phyloP scores from a whole-genome alignment of 2,797 vertebrate species.

The Kryptolebias ocellatus region DNA sequence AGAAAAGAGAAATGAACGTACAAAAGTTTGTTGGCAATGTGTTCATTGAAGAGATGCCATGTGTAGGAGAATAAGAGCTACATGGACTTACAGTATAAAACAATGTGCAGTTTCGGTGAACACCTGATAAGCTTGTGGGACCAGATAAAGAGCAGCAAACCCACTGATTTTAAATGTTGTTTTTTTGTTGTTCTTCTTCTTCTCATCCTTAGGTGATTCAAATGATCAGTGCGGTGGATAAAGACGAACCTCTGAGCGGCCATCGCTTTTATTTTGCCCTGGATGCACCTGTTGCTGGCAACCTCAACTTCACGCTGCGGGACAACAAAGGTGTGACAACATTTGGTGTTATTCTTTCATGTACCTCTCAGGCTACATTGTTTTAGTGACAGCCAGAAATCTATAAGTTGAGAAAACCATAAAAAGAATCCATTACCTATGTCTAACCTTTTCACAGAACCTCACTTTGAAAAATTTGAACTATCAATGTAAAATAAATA shows the following conservation, averaged over 20 bases:
- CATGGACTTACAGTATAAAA: constrained; percentile 16
- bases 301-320: constrained; percentile 92
- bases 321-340: constrained; percentile 91
- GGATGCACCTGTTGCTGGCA: constrained; percentile 84
- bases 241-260: constrained; percentile 89
- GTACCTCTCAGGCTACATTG: neutral
- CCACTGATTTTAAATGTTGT: constrained; percentile 25
- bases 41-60: constrained; percentile 6
- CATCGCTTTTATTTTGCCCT: constrained; percentile 93
- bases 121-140: constrained; percentile 19
- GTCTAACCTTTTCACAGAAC: no score
- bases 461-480: no score
- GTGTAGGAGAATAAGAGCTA: neutral
- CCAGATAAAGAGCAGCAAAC: constrained; percentile 24
- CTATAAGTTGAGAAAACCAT: neutral
- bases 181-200: constrained; percentile 6
- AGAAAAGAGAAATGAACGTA: constrained; percentile 35
- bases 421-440: no score
- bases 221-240: constrained; percentile 94
- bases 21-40: constrained; percentile 19
- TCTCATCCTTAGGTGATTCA: constrained; percentile 89
- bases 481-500: no score
- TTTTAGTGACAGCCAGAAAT: neutral
- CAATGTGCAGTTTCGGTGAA: constrained; percentile 34
- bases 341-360: neutral